Base-by-base conservation (phyloP, 2,888 invertebrate species). In the Parthenolecanium corni region DNA sequence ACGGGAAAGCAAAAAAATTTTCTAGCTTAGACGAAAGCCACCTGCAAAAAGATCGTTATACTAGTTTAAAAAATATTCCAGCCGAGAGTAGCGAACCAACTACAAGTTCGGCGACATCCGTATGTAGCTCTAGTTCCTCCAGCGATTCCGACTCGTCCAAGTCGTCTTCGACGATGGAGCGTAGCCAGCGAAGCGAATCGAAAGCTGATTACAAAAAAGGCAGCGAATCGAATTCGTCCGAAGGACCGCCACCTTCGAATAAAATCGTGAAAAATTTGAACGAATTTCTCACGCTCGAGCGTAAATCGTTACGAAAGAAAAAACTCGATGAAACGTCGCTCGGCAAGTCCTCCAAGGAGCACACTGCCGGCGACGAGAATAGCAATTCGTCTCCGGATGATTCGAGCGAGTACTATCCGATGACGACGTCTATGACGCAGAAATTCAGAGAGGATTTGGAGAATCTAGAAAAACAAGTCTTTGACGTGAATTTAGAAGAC, bases 361-460 rank as follows among this genome's bases (percentile, higher is more conserved):
- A 42, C 18, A 44, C 11, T 24, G 16, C n/a, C 36, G 38, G 31
- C 42, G 51, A 14, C 24, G 25, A 12, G 21, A 79, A 67, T 81
- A 82, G 25, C 40, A 62, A 31, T n/a, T 51, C 52, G 5, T 62
- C 63, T 14, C 63, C 63, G 64, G 81, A 81, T 52, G 81, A 80
- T 68, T 87, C 87, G 66, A 86, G 86, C 0, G 87, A 88, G 36
- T 63, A 65, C 36, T 86, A 86, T 71, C 89, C 89, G 2, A 85
- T 91, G 83, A 87, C 88, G 0, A 89, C 88, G 3, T 87, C 89
- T 2, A 86, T 89, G 77, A 89, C 89, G 0, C 80, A 88, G 69
- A 89, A 90, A 72, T 74, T 90, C 69, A 80, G 85, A 69, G 77
- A 89, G 52, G 89, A 90, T 73, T 73, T 89, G 66, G 89, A 90